Evolutionary conservation across 2,888 invertebrate genomes (phyloP), one percentile per base, ranked within the genome.

Genomic region (Leucozona laternaria): DNA sequence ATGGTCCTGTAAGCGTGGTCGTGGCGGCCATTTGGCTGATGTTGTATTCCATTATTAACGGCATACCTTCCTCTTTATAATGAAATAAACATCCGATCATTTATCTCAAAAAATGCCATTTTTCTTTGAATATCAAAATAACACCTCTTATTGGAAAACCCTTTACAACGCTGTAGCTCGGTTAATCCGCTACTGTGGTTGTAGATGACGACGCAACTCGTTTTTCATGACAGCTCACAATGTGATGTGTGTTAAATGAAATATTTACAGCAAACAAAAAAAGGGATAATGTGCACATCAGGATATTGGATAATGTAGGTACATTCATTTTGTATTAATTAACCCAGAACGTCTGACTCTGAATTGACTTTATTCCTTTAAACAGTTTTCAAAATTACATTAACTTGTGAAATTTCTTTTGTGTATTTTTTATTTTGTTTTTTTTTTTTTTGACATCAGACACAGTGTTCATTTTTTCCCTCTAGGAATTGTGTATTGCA

Each of bases 221-320:
- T 58, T 17, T 58, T 58, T 17, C n/a, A 45, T 45, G 17, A 17
- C 45, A 64, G 25, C 28, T 25, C 28, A 10, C 4, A 62, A 45
- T 28, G 43, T 62, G 62, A 45, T 28, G 43, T 62, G 62, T 17
- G 25, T 17, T 62, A 17, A 45, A 62, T 43, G n/a, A 62, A 62
- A 43, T 28, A 62, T 17, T 45, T 11, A 17, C 28, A 40, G 0
- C 4, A 13, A 37, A 60, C 25, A 60, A 13, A 37, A 60, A 40
- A 60, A 40, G 25, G 22, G 25, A 13, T 17, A 15, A 43, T 45
- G 28, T 3, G 25, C 28, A 10, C 28, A 48, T 4, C 31, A 48
- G 11, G 45, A 48, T 34, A 8, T 10, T 25, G 43, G 11, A 62
- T 45, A 17, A 57, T 6, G 53, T n/a, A n/a, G n/a, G 22, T 50